These are phyloP conservation scores for Gadopsis marmoratus DNA, from an alignment of 2,797 vertebrate genomes.

Conservation along the genomic window DNA sequence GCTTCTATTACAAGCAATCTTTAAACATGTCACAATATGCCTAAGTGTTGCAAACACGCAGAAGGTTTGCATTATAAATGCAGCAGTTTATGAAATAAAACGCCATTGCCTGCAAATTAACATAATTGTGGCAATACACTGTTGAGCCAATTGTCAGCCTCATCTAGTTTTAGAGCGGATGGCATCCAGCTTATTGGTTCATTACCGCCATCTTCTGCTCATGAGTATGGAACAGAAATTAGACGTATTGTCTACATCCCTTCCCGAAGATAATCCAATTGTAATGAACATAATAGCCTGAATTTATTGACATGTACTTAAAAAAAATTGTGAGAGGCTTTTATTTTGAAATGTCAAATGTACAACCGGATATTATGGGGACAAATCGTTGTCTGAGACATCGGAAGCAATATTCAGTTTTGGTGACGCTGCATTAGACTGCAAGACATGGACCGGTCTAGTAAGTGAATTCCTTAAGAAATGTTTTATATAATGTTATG, in stretches of 20 bases:
- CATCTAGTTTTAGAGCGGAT: too few relatives aligned
- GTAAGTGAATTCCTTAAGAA: constrained; percentile 76
- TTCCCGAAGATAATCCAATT: neutral
- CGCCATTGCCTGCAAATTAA: neutral
- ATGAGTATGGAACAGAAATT: too few relatives aligned
- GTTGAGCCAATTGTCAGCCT: too few relatives aligned
- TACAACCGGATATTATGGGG: constrained; percentile 53
- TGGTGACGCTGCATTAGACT: constrained; percentile 87
- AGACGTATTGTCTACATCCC: too few relatives aligned
- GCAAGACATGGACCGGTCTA: constrained; percentile 82
- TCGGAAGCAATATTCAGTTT: constrained; percentile 80
- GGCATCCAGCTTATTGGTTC: too few relatives aligned
- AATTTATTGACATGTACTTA: neutral
- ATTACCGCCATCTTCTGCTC: too few relatives aligned
- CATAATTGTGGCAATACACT: neutral
- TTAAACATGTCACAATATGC: neutral
- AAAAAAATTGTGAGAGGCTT: neutral
- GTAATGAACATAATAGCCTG: neutral
- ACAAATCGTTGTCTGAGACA: constrained; percentile 41
- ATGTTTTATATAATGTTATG: neutral
- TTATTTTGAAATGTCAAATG: constrained; percentile 47
- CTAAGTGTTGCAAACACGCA: neutral
- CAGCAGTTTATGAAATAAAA: neutral
- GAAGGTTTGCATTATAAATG: neutral
- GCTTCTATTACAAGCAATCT: neutral